Evolutionary conservation across 1,140 invertebrate genomes (phyloP), one percentile per base, ranked within the genome.

Genomic region (Bombus pyrosoma): DNA sequence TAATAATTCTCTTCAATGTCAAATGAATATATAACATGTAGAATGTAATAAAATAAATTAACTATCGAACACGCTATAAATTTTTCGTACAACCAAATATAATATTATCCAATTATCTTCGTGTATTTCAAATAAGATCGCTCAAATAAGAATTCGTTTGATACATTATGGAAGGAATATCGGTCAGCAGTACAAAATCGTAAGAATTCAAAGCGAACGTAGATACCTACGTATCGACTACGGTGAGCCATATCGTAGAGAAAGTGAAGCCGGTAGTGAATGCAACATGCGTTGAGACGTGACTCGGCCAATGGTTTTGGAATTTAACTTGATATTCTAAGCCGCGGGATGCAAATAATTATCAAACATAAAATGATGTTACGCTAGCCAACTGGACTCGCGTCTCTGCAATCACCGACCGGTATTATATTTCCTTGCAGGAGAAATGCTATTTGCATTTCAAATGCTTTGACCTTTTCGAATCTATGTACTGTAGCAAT

Each of bases 401-500:
- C 47, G 53, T 78, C 75, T 32, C 57, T 39, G 86, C 79, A 90
- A 85, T 89, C 85, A 78, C 83, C 53, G 75, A 0, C 80, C 77
- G 77, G 77, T 81, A 87, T 89, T 89, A 77, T 74, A 78, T 79
- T 78, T 43, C 68, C 78, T 87, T 87, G 66, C 68, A 22, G 34
- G 81, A 59, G 68, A 90, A 86, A 88, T 82, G 80, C 43, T 77
- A 91, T 91, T 91, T 91, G 88, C 91, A 91, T 91, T 91, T 90
- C 88, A 91, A 90, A 90, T 53, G 89, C 90, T 88, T 87, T 91
- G 90, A 91, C 90, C 90, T 91, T 91, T 91, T 89, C 82, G 79
- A 43, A 59, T 74, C 62, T 64, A 47, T 41, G n/a, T 68, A n/a
- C 32, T 39, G 25, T 34, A 22, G 78, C 68, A 39, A 53, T 68